A percentile compares a stretch with the other conserved stretches of the same genome.
Conservation (phyloP, 2,888 invertebrate species). For the Cantharis flavilabris region DNA sequence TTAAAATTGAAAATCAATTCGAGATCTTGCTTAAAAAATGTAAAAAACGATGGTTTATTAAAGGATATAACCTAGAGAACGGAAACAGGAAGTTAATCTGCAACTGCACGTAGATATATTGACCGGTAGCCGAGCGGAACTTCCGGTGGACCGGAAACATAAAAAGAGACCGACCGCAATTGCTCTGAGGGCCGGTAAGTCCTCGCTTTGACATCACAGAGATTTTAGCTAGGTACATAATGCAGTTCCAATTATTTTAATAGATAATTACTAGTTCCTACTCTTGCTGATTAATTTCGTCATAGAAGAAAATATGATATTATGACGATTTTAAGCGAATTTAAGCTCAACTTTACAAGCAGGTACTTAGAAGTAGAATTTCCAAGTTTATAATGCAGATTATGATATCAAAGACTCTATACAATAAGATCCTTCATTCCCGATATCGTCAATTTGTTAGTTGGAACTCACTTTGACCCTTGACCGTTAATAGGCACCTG, state of each 20-base stretch:
- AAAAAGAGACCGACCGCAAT: constrained; percentile 55
- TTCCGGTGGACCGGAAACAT: constrained; percentile 58
- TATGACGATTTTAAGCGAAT: neutral
- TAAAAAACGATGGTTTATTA: constrained; percentile 41
- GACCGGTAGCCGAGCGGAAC: constrained; percentile 57
- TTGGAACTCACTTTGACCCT: constrained; percentile 43
- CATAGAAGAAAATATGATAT: neutral
- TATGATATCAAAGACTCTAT: neutral
- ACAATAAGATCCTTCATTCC: constrained; percentile 43
- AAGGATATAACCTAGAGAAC: constrained; percentile 46
- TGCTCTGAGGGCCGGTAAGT: constrained; percentile 49
- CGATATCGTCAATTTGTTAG: constrained; percentile 32
- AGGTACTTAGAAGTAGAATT: neutral
- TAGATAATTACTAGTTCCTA: neutral
- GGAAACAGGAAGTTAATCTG: constrained; percentile 58
- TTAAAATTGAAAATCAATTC: neutral
- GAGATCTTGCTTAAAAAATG: neutral
- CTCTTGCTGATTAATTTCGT: neutral
- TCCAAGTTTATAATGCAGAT: neutral
- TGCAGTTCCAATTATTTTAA: constrained; percentile 3
- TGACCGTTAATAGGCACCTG: constrained; percentile 49
- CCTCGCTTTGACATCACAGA: constrained; percentile 45
- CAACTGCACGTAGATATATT: constrained; percentile 57
- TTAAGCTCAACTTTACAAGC: too few relatives aligned
- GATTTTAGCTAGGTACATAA: constrained; percentile 19